Evolutionary conservation across 1,140 invertebrate species (phyloP).

Genomic region (Intoshia linei): DNA sequence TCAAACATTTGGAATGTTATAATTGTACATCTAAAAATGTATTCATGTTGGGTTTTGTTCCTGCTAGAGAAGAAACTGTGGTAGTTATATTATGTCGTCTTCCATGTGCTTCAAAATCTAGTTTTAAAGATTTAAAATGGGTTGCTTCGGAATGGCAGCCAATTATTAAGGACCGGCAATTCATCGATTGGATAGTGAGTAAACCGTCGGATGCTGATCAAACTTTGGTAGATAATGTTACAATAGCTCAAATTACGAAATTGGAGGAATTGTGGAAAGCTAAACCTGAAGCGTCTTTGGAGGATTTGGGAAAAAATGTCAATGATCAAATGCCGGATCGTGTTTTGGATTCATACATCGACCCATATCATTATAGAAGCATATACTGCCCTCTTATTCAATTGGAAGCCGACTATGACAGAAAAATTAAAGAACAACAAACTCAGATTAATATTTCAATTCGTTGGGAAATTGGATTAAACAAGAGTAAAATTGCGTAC

Average conservation of each 20-base stretch:
- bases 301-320: background rate
- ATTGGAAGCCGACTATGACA: slow-evolving; percentile 89
- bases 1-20: slow-evolving; percentile 88
- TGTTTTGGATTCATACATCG: slow-evolving; percentile 30
- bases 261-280: slow-evolving; percentile 85
- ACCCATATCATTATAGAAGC: slow-evolving; percentile 92
- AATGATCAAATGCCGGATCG: too few relatives aligned
- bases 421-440: slow-evolving; percentile 78
- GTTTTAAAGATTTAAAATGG: slow-evolving; percentile 90
- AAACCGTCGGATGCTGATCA: slow-evolving; percentile 58
- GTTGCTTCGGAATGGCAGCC: slow-evolving; percentile 97
- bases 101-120: slow-evolving; percentile 78
- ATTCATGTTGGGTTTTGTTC: slow-evolving; percentile 88
- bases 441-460: slow-evolving; percentile 93
- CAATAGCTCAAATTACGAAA: slow-evolving; percentile 75
- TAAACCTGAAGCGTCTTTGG: background rate
- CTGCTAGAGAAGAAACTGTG: slow-evolving; percentile 88
- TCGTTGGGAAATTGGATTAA: slow-evolving; percentile 80
- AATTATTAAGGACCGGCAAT: slow-evolving; percentile 64
- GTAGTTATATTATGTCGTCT: slow-evolving; percentile 85
- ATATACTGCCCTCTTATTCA: slow-evolving; percentile 86
- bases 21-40: slow-evolving; percentile 70
- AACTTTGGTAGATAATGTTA: slow-evolving; percentile 61
- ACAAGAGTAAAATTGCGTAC: slow-evolving; percentile 78
- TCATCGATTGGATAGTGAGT: slow-evolving; percentile 79